Conservation (phyloP, 2,797 vertebrate genomes). For the Eidolon dupreanum region DNA sequence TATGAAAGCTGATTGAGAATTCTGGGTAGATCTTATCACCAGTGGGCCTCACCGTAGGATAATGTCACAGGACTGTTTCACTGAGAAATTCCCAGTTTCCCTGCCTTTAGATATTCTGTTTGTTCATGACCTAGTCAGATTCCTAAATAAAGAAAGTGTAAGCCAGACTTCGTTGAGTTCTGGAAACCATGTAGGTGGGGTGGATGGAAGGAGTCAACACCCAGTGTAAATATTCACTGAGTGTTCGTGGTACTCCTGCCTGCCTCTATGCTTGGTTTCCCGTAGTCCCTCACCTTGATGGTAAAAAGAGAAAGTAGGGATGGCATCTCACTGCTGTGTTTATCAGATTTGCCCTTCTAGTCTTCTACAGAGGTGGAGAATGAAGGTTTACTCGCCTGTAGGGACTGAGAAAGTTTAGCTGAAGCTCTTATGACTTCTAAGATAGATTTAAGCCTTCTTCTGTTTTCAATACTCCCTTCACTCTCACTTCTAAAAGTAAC, state of each 20-base stretch:
- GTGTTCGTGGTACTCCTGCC: neutral
- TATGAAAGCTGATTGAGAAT: neutral
- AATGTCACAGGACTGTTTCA: neutral
- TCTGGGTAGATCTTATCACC: neutral
- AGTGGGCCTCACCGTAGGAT: neutral
- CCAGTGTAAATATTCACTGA: neutral
- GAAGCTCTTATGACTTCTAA: neutral
- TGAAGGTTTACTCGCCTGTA: neutral
- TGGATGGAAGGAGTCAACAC: neutral
- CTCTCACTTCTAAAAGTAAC: neutral
- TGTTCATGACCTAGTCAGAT: neutral
- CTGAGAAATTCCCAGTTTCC: neutral
- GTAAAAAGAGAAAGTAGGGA: neutral
- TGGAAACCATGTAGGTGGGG: neutral
- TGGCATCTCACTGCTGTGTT: neutral
- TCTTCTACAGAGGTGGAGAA: neutral
- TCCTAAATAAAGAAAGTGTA: neutral
- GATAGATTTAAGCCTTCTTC: neutral
- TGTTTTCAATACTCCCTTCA: neutral
- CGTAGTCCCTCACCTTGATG: neutral
- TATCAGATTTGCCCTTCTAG: neutral
- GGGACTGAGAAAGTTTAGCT: neutral
- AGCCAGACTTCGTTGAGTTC: neutral
- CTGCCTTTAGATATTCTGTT: neutral
- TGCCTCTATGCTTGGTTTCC: neutral